These are phyloP conservation scores for Hyposmocoma kahamanoa DNA, from an alignment of 1,140 invertebrate species.

Conservation along the genomic window DNA sequence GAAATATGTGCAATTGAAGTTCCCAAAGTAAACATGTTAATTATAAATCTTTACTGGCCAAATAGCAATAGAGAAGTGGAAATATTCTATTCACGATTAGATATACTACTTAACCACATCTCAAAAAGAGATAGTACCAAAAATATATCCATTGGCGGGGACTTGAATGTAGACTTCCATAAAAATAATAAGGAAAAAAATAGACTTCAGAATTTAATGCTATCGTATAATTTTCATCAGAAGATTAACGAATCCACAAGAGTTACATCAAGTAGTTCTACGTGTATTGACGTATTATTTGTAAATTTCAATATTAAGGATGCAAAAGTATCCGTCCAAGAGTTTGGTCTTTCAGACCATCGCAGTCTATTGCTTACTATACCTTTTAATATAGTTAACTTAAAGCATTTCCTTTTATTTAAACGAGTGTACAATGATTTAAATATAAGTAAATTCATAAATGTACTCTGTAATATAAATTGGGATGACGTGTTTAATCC, in stretches of 20 bases:
- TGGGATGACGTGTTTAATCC: not conserved
- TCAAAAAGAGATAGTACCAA: conserved; percentile 2
- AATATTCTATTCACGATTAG: not conserved
- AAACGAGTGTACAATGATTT: not conserved
- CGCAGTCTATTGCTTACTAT: not conserved
- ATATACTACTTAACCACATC: not conserved
- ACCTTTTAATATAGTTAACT: not conserved
- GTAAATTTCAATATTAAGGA: not conserved
- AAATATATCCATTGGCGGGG: conserved; percentile 3
- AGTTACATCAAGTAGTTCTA: not conserved
- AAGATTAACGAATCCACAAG: conserved; percentile 2
- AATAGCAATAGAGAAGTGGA: conserved; percentile 1
- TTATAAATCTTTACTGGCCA: conserved; percentile 8
- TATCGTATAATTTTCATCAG: not conserved
- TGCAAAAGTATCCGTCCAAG: not conserved
- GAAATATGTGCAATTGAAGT: conserved; percentile 6
- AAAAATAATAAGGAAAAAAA: not conserved
- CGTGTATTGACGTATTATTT: conserved; percentile 4
- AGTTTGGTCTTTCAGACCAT: conserved; percentile 5
- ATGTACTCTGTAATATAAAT: not conserved
- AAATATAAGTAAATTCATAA: not conserved
- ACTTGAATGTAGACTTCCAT: conserved; percentile 1
- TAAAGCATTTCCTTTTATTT: not conserved
- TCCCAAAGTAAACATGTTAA: not conserved
- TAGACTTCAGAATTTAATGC: not conserved